Conservation (phyloP, 2,113 vertebrate genomes). For the Platichthys stellatus region DNA sequence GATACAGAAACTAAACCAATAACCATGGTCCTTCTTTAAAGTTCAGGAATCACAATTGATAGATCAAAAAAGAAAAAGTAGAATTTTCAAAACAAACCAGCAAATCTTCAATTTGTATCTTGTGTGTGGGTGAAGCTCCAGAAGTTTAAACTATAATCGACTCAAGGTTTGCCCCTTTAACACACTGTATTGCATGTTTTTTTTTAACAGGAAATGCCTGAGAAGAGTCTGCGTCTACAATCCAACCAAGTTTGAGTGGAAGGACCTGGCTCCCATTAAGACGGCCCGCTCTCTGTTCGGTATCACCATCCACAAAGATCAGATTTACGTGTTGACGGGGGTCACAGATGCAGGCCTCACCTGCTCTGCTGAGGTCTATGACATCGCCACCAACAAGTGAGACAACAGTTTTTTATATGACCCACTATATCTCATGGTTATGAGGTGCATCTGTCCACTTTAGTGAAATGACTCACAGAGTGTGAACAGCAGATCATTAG, state of each 20-base stretch:
- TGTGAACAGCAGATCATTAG: conserved; percentile 25
- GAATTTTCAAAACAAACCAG: background rate
- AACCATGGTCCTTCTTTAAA: background rate
- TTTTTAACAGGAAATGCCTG: conserved; percentile 87
- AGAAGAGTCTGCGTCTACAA: conserved; percentile 89
- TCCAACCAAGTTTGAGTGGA: conserved; percentile 96
- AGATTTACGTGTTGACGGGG: conserved; percentile 89
- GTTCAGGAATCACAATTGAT: background rate
- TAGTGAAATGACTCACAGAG: conserved; percentile 38
- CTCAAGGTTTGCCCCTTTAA: background rate
- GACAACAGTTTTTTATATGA: conserved; percentile 42
- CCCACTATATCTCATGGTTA: conserved; percentile 7
- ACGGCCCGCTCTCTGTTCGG: conserved; percentile 92
- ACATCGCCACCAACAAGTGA: conserved; percentile 88
- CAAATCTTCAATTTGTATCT: no score
- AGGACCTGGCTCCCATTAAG: conserved; percentile 91
- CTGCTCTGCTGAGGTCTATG: conserved; percentile 88
- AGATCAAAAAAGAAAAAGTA: background rate
- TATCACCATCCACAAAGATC: conserved; percentile 84
- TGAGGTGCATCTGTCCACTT: conserved; percentile 36
- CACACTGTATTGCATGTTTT: background rate
- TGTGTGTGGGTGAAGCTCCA: no score
- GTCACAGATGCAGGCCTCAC: conserved; percentile 93
- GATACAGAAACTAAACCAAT: no score
- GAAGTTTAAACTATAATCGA: background rate